Base-by-base conservation (phyloP, 2,113 vertebrate species). In the Onychostruthus taczanowskii region DNA sequence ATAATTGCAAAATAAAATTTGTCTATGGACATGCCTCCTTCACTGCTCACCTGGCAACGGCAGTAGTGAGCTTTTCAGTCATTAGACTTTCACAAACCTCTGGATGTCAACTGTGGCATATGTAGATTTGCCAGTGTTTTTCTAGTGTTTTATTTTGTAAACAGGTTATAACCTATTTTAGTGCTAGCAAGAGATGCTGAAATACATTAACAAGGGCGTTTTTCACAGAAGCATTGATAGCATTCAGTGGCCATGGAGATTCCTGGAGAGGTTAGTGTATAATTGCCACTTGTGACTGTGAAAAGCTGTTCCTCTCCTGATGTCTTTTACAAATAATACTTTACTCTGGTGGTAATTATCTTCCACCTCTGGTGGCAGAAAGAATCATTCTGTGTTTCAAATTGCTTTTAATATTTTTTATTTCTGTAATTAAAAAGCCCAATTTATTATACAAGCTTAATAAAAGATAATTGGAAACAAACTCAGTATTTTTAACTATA, bases 241-340 rank as follows among this genome's bases (percentile, higher is more conserved):
- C 11, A 24, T 69, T 90, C 59, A 63, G 72, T 83, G 87, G 15
- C 85, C 67, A 37, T 61, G 59, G 67, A 92, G 69, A 94, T 72
- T 94, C 49, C 66, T 80, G 76, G 58, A 83, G 92, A 90, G 75
- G 73, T 91, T 77, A 63, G 47, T 50, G 10, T 62, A 43, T 85
- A 94, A 93, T 85, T 94, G 59, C 82, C 91, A 88, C 92, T 95
- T 77, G 55, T 88, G 78, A 37, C 47, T 91, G 43, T 90, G 78
- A 91, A 95, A 96, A 87, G 76, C 76, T 93, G 75, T 74, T 83
- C 81, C 47, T 88, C 56, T 91, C 72, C 52, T 59, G 17, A 44
- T 80, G 68, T 77, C 72, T 94, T 87, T 85, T 77, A 77, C 67
- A 93, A 89, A 83, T 62, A 87, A 63, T 85, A 77, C 67, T 94